A percentile compares a stretch with the other conserved stretches of the same genome.
Evolutionary conservation across 2,888 invertebrate species (phyloP).

Genomic region (Erynnis tages): DNA sequence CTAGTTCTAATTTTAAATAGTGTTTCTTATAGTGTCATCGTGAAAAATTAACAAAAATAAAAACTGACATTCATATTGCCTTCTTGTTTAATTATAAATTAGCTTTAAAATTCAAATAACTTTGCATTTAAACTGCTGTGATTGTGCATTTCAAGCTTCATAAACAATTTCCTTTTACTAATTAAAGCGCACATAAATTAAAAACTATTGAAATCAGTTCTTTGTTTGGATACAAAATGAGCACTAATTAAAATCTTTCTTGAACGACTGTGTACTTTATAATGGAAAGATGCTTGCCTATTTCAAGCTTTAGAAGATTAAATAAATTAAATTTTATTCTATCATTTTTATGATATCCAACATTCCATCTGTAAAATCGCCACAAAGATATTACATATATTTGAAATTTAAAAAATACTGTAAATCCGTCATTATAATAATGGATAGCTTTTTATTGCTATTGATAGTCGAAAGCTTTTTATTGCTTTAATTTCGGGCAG

Average conservation of each 20-base stretch:
- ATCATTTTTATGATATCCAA: slow-evolving; percentile 38
- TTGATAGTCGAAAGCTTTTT: slow-evolving; percentile 45
- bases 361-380: too few species aligned
- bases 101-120: too few species aligned
- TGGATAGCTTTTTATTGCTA: slow-evolving; percentile 46
- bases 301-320: not conserved
- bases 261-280: slow-evolving; percentile 33
- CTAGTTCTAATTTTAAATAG: too few species aligned
- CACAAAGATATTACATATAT: too few species aligned
- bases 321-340: slow-evolving; percentile 15
- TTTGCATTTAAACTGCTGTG: too few species aligned
- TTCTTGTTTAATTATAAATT: too few species aligned
- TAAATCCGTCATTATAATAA: too few species aligned
- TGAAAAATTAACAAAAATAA: too few species aligned
- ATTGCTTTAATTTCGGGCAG: slow-evolving; percentile 39
- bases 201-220: not conserved
- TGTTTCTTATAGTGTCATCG: too few species aligned
- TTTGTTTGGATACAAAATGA: not conserved
- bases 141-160: too few species aligned
- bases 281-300: slow-evolving; percentile 22
- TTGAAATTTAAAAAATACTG: too few species aligned
- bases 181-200: not conserved
- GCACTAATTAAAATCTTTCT: slow-evolving; percentile 33
- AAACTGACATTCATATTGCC: too few species aligned
- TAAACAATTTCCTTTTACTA: not conserved